These are phyloP conservation scores for Lysiphlebus fabarum DNA, from an alignment of 1,140 invertebrate species.

Conservation along the genomic window DNA sequence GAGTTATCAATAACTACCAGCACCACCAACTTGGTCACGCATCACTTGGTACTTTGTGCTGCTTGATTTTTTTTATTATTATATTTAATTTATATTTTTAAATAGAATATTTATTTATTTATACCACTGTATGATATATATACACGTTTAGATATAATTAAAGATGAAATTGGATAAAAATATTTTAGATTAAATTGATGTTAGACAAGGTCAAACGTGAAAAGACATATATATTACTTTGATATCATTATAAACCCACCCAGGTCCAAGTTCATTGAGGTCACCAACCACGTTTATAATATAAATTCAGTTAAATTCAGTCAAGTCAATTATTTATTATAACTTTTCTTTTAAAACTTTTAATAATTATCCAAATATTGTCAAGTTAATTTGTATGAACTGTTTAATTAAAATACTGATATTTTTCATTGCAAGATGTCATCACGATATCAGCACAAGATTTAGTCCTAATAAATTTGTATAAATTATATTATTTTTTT, in stretches of 20 bases:
- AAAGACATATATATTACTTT: background rate
- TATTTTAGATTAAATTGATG: background rate
- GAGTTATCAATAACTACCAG: slow-evolving; percentile 40
- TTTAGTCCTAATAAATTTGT: no score
- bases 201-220: background rate
- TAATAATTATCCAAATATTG: no score
- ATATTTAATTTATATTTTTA: background rate
- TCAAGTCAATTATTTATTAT: no score
- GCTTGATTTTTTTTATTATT: slow-evolving; percentile 2
- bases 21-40: slow-evolving; percentile 39
- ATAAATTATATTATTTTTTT: no score
- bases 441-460: no score
- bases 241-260: slow-evolving; percentile 6
- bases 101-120: no score
- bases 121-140: no score
- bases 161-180: background rate
- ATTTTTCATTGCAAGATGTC: no score
- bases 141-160: no score
- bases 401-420: no score
- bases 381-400: no score
- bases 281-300: slow-evolving; percentile 26
- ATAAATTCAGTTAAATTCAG: background rate
- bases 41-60: slow-evolving; percentile 41
- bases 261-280: slow-evolving; percentile 24
- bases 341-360: no score